A percentile compares a stretch with the other conserved stretches of the same genome.
Evolutionary conservation across 2,797 vertebrate species (phyloP).

Genomic region (Melopsittacus undulatus): DNA sequence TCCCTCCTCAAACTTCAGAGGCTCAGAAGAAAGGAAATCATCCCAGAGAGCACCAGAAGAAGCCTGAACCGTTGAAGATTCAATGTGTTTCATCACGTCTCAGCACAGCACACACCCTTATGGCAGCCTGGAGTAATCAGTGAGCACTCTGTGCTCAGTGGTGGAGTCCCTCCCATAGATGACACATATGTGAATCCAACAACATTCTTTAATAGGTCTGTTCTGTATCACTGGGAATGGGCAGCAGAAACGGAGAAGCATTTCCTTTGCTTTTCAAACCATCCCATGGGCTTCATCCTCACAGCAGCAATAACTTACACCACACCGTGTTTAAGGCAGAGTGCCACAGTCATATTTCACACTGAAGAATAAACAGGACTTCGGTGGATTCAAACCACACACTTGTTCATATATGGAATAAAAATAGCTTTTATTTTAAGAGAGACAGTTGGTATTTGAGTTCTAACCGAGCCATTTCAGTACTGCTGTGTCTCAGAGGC

Average conservation of each 20-base stretch:
- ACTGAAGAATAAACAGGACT: background rate
- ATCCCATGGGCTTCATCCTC: background rate
- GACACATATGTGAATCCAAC: accelerated
- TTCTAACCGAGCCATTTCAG: background rate
- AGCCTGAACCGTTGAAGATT: background rate
- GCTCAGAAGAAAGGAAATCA: background rate
- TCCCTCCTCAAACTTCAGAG: background rate
- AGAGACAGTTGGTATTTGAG: background rate
- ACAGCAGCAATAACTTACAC: background rate
- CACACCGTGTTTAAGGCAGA: background rate
- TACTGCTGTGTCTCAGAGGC: background rate
- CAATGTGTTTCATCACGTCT: background rate
- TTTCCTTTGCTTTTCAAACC: background rate
- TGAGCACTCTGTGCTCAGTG: accelerated
- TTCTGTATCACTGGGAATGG: background rate
- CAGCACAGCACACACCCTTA: background rate
- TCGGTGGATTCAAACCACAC: background rate
- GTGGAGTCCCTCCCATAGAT: background rate
- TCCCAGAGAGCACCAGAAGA: background rate
- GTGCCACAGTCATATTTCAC: background rate
- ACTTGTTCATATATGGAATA: background rate
- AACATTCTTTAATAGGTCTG: background rate
- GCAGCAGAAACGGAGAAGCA: background rate
- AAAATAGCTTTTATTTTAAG: background rate
- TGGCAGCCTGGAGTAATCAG: background rate